Evolutionary conservation across 2,797 vertebrate species (phyloP), one percentile per base, ranked within the genome.

Genomic region (Ficedula albicollis): DNA sequence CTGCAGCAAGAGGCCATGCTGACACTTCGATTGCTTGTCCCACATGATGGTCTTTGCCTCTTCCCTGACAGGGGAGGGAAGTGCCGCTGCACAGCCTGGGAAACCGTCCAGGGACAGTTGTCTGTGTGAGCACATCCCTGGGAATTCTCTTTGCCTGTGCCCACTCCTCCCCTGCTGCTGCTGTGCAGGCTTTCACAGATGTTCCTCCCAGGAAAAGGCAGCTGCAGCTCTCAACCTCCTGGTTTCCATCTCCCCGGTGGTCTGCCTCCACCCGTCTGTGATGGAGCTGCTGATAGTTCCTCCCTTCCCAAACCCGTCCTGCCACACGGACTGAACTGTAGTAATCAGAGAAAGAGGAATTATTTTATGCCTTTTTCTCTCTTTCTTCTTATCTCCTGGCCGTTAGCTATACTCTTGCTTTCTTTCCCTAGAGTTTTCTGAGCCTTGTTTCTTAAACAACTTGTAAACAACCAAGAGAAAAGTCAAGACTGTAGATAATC

Each of bases 131-230:
- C 5, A 8, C 84, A 56, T 93, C 95, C 82, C 84, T 93, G 95
- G 92, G 92, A 96, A 90, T 1, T 0, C 41, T 93, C 12, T 4
- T 67, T 88, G 91, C 74, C 75, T 86, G 46, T 93, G 89, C 87
- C 92, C 15, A 12, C 79, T 93, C 91, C 84, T 96, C 93, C 95
- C 36, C 44, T 81, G 74, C 80, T 76, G 74, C 78, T 75, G 87
- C 83, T 4, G 48, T 36, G 6, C 84, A 54, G 93, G 52, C 59
- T 94, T 91, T 90, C 3, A 4, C 94, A 96, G 96, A 96, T 96
- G 95, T 97, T 97, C 76, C 85, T 96, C 79, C 79, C 55, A 14
- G 87, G 77, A 82, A 82, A 63, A 93, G 89, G 91, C 96, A 94
- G 95, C 95, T 95, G 95, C 70, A 56, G 82, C 63, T 86, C 82